These are phyloP conservation scores for Scomber colias DNA, from an alignment of 2,113 vertebrate genomes.

Conservation along the genomic window DNA sequence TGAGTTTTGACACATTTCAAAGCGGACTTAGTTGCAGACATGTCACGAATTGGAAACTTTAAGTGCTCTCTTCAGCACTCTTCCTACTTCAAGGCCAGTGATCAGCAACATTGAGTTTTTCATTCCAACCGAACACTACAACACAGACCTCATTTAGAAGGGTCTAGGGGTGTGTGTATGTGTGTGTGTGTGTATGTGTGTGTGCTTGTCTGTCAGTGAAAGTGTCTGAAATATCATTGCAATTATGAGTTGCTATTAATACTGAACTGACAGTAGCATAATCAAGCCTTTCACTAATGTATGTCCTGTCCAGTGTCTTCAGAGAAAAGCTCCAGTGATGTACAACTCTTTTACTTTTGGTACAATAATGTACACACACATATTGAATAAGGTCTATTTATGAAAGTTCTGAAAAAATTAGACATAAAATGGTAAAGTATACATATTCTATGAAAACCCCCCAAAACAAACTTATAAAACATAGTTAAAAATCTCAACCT, in stretches of 20 bases:
- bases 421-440: too few species aligned
- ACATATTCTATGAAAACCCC: too few species aligned
- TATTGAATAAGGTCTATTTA: too few species aligned
- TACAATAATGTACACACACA: too few species aligned
- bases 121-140: not conserved
- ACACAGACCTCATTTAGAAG: constrained; percentile 12
- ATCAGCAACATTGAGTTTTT: constrained; percentile 3
- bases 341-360: too few species aligned
- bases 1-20: not conserved
- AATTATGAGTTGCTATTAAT: too few species aligned
- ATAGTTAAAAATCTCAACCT: too few species aligned
- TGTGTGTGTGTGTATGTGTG: not conserved
- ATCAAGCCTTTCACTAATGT: not conserved
- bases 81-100: constrained; percentile 4
- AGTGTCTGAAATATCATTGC: too few species aligned
- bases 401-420: too few species aligned
- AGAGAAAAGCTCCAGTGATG: too few species aligned
- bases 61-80: constrained; percentile 11
- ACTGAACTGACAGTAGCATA: not conserved
- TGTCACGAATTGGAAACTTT: not conserved
- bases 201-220: not conserved
- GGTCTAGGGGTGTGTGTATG: not conserved
- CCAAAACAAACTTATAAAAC: too few species aligned
- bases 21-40: not conserved
- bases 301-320: too few species aligned